A percentile compares a stretch with the other conserved stretches of the same genome.
Conservation (phyloP, 2,113 vertebrate species). For the Athene noctua region DNA sequence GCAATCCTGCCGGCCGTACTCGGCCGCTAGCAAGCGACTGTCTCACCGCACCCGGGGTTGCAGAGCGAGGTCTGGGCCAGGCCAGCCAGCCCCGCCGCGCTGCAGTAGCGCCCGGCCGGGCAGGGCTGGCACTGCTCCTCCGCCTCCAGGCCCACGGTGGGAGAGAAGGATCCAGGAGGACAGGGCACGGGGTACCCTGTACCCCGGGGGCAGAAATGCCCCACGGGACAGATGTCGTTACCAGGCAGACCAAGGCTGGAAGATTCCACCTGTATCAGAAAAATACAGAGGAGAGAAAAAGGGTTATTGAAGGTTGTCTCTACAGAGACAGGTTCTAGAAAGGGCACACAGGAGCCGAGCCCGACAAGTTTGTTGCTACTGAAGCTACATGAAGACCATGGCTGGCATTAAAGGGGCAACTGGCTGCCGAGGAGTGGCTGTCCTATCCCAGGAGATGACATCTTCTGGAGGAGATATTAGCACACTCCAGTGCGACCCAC, state of each 20-base stretch:
- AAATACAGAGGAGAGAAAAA: not conserved
- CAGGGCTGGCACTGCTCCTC: conserved; percentile 81
- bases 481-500: not conserved
- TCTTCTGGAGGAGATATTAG: not conserved
- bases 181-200: conserved; percentile 80
- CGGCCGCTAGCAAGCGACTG: not conserved
- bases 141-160: conserved; percentile 70
- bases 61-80: conserved; percentile 73
- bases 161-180: conserved; percentile 81
- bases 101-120: conserved; percentile 83
- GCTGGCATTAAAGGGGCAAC: not conserved
- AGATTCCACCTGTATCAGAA: conserved; percentile 74
- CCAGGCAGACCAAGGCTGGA: conserved; percentile 39
- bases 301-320: rapidly evolving
- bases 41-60: conserved; percentile 76
- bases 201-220: conserved; percentile 86
- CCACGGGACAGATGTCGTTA: conserved; percentile 82
- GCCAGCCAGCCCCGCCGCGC: conserved; percentile 73
- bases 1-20: not conserved
- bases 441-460: not conserved
- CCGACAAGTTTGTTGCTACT: not conserved
- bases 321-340: not conserved
- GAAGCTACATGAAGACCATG: rapidly evolving
- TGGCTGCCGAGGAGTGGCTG: not conserved
- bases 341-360: rapidly evolving